Evolutionary conservation across 2,113 vertebrate species (phyloP), one percentile per base, ranked within the genome.

Genomic region (Cyprinodon variegatus): DNA sequence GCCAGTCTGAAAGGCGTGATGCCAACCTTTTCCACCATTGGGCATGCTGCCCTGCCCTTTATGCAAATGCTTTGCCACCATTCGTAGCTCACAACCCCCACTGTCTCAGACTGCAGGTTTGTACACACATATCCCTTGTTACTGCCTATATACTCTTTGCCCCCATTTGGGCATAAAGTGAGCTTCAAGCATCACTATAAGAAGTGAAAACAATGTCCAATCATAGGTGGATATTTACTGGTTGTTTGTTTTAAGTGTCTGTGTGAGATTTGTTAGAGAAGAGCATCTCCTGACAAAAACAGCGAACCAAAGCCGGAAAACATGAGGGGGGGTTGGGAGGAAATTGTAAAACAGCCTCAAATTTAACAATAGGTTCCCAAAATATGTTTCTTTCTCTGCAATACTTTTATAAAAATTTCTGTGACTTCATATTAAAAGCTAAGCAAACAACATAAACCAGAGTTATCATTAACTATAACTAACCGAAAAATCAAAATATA

Each of bases 41-140:
- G 94, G 94, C 94, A 94, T 88, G 86, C 75, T 93, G 94, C 94
- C 94, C 92, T 95, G 92, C 92, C 93, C 93, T 95, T 94, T 95
- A 95, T 95, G 94, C 94, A 94, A 95, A 95, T 95, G 92, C 82
- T 81, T 83, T 81, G 88, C 92, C 75, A 85, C 85, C 91, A 89
- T 91, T 89, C 87, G 90, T 78, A 90, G 90, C 88, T 93, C 87
- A 89, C 93, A 94, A 88, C 90, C 90, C 89, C 90, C 89, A 86
- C 90, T 74, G 88, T 88, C 87, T 91, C 87, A 72, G 87, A 90
- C 92, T 66, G 83, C 83, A 69, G 66, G 85, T 86, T 84, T 90
- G 90, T 64, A 71, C 70, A 4, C 81, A 9, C 76, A 63, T 29
- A 29, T 37, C 65, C 64, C 65, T 61, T 60, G 40, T 17, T 68